Evolutionary conservation across 1,140 invertebrate species (phyloP).

Genomic region (Bombyx mori): ASM3026992v2 NC_085110.1:5123501-5124000

Average conservation of each 20-base stretch:
- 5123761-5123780: constrained; percentile 70
- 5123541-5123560: constrained; percentile 71
- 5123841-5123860: constrained; percentile 65
- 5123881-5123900: constrained; percentile 60
- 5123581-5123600: constrained; percentile 45
- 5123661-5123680: constrained; percentile 71
- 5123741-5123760: constrained; percentile 47
- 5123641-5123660: constrained; percentile 70
- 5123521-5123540: constrained; percentile 71
- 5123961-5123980: too few species aligned
- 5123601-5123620: constrained; percentile 34
- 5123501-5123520: constrained; percentile 71
- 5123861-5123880: constrained; percentile 68
- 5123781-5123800: constrained; percentile 63
- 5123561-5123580: constrained; percentile 39
- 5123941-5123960: too few species aligned
- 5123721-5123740: constrained; percentile 40
- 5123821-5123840: constrained; percentile 71
- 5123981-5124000: too few species aligned
- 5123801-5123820: constrained; percentile 66
- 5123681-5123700: constrained; percentile 35
- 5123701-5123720: constrained; percentile 30
- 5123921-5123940: neutral
- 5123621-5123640: constrained; percentile 28
- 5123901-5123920: constrained; percentile 50